Conservation (phyloP, 2,888 invertebrate species). For the Trilocha varians region DNA sequence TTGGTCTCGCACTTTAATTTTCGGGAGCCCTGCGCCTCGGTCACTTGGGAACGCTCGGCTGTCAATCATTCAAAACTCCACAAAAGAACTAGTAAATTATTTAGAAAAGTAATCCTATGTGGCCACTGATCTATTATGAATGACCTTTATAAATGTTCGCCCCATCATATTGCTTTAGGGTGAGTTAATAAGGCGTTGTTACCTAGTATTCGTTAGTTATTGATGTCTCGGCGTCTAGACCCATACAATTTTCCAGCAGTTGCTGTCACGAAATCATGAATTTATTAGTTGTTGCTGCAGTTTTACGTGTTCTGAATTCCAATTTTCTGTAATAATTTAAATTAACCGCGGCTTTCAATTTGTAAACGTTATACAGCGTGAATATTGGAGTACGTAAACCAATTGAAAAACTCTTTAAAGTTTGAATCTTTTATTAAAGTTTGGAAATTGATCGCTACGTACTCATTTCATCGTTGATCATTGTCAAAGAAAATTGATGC, state of each 20-base stretch:
- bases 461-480: conserved; percentile 55
- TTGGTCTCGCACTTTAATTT: conserved; percentile 19
- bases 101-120: conserved; percentile 62
- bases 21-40: conserved; percentile 20
- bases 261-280: conserved; percentile 55
- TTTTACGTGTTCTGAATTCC: conserved; percentile 24
- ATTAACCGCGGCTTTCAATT: conserved; percentile 12
- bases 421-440: not conserved
- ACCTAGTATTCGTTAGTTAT: conserved; percentile 54
- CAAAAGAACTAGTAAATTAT: conserved; percentile 64
- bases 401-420: not conserved
- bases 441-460: conserved; percentile 14
- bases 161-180: conserved; percentile 42
- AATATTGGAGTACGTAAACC: not conserved
- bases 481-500: conserved; percentile 63
- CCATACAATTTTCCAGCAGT: conserved; percentile 41
- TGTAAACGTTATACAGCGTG: not conserved
- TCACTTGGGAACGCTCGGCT: conserved; percentile 38
- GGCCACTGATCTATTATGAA: conserved; percentile 60
- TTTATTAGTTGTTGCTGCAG: conserved; percentile 38
- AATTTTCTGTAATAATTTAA: conserved; percentile 26
- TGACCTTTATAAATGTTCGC: conserved; percentile 43
- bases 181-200: conserved; percentile 41
- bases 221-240: conserved; percentile 55
- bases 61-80: conserved; percentile 59